Evolutionary conservation across 2,113 vertebrate genomes (phyloP).

Genomic region (Leiothrix lutea): DNA sequence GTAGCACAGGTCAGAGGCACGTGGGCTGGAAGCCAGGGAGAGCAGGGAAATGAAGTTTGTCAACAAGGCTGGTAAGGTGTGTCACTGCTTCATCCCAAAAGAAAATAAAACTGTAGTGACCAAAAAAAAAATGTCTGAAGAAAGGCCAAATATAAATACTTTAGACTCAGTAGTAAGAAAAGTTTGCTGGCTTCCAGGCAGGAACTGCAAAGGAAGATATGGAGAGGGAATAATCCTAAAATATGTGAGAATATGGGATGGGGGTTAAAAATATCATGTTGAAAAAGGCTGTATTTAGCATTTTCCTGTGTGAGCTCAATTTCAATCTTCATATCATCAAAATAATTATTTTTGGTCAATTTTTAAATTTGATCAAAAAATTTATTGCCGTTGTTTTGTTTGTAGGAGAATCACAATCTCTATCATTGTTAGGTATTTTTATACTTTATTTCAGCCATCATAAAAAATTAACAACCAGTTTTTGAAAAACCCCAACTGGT

Average conservation of each 20-base stretch:
- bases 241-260: neutral
- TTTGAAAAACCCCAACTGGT: neutral
- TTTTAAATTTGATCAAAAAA: neutral
- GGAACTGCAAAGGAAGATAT: neutral
- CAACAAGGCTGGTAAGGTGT: too few relatives aligned
- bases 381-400: neutral
- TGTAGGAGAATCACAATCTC: neutral
- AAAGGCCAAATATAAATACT: neutral
- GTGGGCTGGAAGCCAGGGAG: too few relatives aligned
- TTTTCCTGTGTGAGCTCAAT: neutral
- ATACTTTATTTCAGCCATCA: neutral
- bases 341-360: neutral
- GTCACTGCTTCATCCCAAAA: too few relatives aligned
- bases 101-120: neutral
- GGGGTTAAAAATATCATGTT: rapidly evolving
- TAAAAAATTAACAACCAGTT: neutral
- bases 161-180: neutral
- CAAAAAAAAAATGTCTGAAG: neutral
- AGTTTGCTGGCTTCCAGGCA: neutral
- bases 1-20: too few relatives aligned
- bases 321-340: neutral
- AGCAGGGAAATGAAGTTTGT: too few relatives aligned
- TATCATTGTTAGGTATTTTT: neutral
- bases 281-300: neutral
- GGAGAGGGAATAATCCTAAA: neutral